Evolutionary conservation across 1,140 invertebrate genomes (phyloP), one percentile per base, ranked within the genome.

Genomic region (Microplitis demolitor): DNA sequence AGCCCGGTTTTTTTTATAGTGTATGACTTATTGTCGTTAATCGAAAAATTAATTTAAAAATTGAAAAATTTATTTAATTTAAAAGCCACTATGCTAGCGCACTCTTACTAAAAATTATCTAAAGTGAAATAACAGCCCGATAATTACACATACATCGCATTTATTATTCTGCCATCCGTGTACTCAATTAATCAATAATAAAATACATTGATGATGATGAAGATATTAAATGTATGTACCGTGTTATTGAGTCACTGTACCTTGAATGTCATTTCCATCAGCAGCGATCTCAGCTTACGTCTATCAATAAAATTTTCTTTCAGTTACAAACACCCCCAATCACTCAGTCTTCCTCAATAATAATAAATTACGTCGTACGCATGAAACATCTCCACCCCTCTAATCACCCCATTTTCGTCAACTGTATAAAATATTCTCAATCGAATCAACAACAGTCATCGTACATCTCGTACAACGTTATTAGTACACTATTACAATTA

Each of bases 391-490:
- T n/a, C 24, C 37, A 35, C 35, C 35, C 11, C 33, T 24, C 24
- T 45, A 45, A 45, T 45, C 24, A 24, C 50, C 60, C 51, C 37
- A 64, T 33, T 33, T 50, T 24, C 4, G 35, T 66, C 66, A 86
- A 85, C 82, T 83, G 82, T 86, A 87, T 85, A 87, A 86, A 87
- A 87, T 86, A 87, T 87, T 85, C 80, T 84, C 81, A 85, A 86
- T 86, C 83, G 80, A 82, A 85, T 87, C 83, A 87, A 86, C 83
- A 86, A 85, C 84, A 85, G 82, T 86, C 84, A 85, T 85, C 81
- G 82, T 80, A 83, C 82, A 80, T 84, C 39, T 45, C 82, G 83
- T 84, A 84, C 81, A 86, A 84, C 79, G 79, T 82, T 45, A 45
- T 45, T 81, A 80, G 81, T 84, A 84, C 83, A 85, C 82, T 82